phyloP scores from a whole-genome alignment of 2,797 vertebrate genomes.

The Mormyrops boulengeri region DNA sequence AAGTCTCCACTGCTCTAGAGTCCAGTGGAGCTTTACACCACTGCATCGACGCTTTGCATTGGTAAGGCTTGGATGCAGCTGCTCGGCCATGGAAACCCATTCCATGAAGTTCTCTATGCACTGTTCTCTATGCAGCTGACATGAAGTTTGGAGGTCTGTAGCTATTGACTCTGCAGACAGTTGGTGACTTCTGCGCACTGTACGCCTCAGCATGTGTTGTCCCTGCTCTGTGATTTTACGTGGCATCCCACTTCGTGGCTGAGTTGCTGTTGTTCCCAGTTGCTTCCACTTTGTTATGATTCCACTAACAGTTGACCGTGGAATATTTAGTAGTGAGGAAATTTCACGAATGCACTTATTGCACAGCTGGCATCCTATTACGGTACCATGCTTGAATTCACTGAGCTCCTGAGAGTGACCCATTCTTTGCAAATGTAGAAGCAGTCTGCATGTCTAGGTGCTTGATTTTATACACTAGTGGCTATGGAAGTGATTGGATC shows the following conservation, averaged over 20 bases:
- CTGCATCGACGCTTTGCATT: background rate
- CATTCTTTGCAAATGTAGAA: background rate
- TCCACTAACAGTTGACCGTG: too few species aligned
- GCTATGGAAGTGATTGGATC: background rate
- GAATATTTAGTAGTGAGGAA: too few species aligned
- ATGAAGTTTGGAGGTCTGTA: background rate
- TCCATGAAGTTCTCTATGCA: background rate
- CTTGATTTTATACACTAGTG: background rate
- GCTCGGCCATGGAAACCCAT: background rate
- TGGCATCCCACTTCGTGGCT: background rate
- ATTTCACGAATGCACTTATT: too few species aligned
- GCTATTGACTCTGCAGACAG: too few species aligned
- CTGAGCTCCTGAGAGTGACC: background rate
- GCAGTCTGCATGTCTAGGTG: background rate
- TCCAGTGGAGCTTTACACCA: background rate
- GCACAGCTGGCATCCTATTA: background rate
- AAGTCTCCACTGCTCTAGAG: background rate
- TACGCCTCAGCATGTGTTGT: too few species aligned
- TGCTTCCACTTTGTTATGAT: too few species aligned
- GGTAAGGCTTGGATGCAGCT: background rate
- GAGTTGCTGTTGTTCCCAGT: background rate
- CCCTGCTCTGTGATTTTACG: background rate
- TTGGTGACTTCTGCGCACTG: too few species aligned
- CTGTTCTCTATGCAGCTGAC: background rate
- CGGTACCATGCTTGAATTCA: background rate